phyloP scores from a whole-genome alignment of 2,888 invertebrate species.

The Priapulus caudatus region DNA sequence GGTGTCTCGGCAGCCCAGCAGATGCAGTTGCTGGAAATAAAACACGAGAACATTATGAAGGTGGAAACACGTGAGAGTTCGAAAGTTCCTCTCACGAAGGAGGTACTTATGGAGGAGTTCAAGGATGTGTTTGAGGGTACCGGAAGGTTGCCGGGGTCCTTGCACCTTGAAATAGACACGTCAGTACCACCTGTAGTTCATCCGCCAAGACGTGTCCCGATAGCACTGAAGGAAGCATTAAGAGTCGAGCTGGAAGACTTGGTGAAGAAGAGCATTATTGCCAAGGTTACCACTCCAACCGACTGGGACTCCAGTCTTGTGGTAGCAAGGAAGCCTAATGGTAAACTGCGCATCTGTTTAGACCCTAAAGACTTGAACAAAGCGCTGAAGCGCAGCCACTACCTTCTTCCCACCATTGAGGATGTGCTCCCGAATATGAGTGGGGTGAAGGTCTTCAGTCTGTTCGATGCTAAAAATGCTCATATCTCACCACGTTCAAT shows the following conservation, averaged over 20 bases:
- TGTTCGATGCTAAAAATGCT: constrained; percentile 17
- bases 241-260: too few species aligned
- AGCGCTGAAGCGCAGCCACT: too few species aligned
- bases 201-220: neutral
- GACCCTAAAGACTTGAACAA: too few species aligned
- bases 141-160: neutral
- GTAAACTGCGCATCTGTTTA: too few species aligned
- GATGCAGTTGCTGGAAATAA: too few species aligned
- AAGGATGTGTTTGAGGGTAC: neutral
- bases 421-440: too few species aligned
- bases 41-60: neutral
- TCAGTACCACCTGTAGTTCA: neutral
- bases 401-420: too few species aligned
- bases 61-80: neutral
- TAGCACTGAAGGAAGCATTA: too few species aligned
- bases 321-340: too few species aligned
- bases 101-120: neutral
- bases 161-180: neutral
- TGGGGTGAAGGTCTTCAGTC: constrained; percentile 20
- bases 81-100: neutral
- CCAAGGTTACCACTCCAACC: too few species aligned
- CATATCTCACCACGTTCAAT: constrained; percentile 21
- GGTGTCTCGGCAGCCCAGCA: neutral
- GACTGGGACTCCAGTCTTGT: too few species aligned
- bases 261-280: too few species aligned